Evolutionary conservation across 1,140 invertebrate genomes (phyloP), one percentile per base, ranked within the genome.

Genomic region (Cydia splendana): DNA sequence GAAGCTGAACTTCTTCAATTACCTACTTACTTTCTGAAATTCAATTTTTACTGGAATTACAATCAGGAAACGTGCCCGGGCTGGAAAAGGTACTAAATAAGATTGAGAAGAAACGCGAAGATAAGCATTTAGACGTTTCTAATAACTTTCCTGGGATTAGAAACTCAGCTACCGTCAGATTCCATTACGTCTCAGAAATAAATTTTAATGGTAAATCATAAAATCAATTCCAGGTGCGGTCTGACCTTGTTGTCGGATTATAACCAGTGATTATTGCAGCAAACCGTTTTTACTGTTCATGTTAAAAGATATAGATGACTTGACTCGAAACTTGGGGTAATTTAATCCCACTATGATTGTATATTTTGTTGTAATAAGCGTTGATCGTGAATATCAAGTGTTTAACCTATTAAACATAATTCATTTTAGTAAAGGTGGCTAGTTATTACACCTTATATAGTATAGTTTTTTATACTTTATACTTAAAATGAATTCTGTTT

Each of bases 121-220:
- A 71, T 71, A 71, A 71, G 67, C 67, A 71, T 67, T 62, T 30
- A 67, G 65, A 67, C 65, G 65, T 67, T 30, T 28, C 65, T 34
- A 67, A 67, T 71, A 71, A 71, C 67, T 71, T 71, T 71, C 34
- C 34, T 71, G 30, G 67, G 67, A 71, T 71, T 71, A 38, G 67
- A 71, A 71, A 71, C 67, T 71, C 67, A 71, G 67, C 67, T 38
- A 38, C 67, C 34, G 67, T 42, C 67, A 42, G 67, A 71, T 71
- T 71, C 67, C 67, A 71, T 71, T 71, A 71, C 67, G 67, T 4
- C 34, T 38, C 67, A 18, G 67, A 71, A 71, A 18, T 71, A 38
- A 71, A 71, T 71, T 71, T 71, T 71, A 71, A 71, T 71, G 67
- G 34, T 42, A 18, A 38, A 71, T 71, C 34, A 71, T 71, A 71